Percentiles rank a stretch among this genome's conserved stretches.
phyloP scores from a whole-genome alignment of 2,113 vertebrate genomes.

The Rhabdornis inornatus region DNA sequence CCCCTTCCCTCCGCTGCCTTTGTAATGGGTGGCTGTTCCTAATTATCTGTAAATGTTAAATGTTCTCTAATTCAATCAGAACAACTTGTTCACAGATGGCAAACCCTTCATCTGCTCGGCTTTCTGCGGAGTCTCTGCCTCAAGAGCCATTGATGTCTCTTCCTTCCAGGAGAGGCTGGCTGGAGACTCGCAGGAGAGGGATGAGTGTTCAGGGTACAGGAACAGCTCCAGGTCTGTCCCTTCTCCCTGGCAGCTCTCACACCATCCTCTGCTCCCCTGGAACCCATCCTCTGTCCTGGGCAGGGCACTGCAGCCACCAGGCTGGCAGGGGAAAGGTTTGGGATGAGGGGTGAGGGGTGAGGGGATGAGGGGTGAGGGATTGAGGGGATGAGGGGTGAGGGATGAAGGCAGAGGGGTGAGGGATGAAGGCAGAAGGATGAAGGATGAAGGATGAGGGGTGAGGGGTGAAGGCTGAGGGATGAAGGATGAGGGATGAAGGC shows the following conservation, averaged over 20 bases:
- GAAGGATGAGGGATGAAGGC: not conserved
- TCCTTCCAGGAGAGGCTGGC: not conserved
- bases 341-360: not conserved
- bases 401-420: rapidly evolving
- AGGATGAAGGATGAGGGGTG: not conserved
- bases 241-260: not conserved
- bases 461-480: not conserved
- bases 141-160: not conserved
- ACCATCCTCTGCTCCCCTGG: rapidly evolving
- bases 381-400: not conserved
- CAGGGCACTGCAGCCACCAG: rapidly evolving
- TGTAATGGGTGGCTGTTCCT: conserved; percentile 50
- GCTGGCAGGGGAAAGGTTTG: not conserved
- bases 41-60: conserved; percentile 72
- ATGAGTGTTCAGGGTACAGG: rapidly evolving
- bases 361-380: too few relatives aligned
- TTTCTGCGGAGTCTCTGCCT: not conserved
- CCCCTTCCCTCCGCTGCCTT: not conserved
- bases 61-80: conserved; percentile 60
- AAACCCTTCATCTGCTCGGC: conserved; percentile 55
- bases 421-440: not conserved
- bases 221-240: not conserved
- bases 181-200: not conserved
- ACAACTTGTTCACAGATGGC: conserved; percentile 64
- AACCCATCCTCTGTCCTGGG: not conserved